Conservation (phyloP, 2,888 invertebrate species). For the Mythimna albipuncta region DNA sequence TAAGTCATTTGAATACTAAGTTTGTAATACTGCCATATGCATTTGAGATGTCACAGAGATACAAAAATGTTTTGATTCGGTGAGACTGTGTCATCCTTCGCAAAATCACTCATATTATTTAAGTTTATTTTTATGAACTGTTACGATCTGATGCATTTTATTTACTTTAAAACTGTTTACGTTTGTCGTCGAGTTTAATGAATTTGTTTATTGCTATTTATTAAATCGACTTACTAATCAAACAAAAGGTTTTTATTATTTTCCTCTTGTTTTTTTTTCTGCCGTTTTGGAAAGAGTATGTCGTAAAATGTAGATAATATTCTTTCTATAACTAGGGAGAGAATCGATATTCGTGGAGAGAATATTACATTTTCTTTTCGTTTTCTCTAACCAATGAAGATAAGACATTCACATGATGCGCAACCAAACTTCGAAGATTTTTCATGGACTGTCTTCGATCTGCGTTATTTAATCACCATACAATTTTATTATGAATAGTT, state of each 20-base stretch:
- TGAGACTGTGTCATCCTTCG: background rate
- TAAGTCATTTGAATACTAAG: constrained; percentile 12
- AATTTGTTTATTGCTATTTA: constrained; percentile 37
- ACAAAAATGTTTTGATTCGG: constrained; percentile 3
- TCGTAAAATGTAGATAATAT: too few relatives aligned
- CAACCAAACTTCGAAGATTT: too few relatives aligned
- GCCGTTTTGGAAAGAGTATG: background rate
- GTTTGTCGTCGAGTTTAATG: constrained; percentile 4
- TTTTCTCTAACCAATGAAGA: background rate
- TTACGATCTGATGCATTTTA: constrained; percentile 38
- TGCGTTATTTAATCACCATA: too few relatives aligned
- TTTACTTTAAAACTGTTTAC: background rate
- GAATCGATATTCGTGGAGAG: too few relatives aligned
- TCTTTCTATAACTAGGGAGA: too few relatives aligned
- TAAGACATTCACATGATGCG: too few relatives aligned
- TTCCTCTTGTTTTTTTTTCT: background rate
- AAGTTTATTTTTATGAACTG: constrained; percentile 9
- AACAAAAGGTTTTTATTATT: background rate
- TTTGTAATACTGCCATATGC: constrained; percentile 18
- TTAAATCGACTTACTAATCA: constrained; percentile 14
- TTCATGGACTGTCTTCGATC: too few relatives aligned
- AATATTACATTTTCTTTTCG: too few relatives aligned
- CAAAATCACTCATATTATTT: background rate
- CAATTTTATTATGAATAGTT: too few relatives aligned
- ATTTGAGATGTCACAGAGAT: constrained; percentile 4